Percentiles rank a stretch among this genome's conserved stretches.
Evolutionary conservation across 2,888 invertebrate species (phyloP).

Genomic region (Tenthredo amoena): DNA sequence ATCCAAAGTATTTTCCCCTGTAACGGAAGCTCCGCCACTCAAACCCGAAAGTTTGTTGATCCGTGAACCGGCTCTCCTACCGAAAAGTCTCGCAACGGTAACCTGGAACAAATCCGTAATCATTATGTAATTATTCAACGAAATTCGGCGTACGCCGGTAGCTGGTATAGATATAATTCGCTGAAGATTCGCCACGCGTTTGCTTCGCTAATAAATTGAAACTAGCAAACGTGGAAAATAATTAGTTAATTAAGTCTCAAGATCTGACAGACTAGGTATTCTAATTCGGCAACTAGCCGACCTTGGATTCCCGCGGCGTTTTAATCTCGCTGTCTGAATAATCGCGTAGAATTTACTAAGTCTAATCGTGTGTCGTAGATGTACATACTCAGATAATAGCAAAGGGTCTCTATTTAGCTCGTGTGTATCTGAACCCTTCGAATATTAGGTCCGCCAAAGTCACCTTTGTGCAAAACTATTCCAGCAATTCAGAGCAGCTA

Average conservation of each 20-base stretch:
- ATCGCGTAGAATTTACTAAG: not conserved
- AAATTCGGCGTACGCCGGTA: not conserved
- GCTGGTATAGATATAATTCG: not conserved
- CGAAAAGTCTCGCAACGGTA: slow-evolving; percentile 74
- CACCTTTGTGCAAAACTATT: not conserved
- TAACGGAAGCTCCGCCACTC: slow-evolving; percentile 62
- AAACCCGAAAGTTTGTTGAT: slow-evolving; percentile 76
- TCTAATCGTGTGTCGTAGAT: not conserved
- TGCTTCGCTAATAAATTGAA: not conserved
- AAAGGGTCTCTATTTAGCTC: not conserved
- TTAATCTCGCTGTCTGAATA: not conserved
- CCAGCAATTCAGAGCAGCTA: not conserved
- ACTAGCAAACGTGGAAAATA: not conserved
- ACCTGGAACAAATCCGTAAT: slow-evolving; percentile 67
- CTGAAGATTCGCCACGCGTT: not conserved
- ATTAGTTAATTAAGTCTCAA: not conserved
- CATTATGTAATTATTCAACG: not conserved
- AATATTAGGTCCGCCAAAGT: not conserved
- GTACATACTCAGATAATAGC: not conserved
- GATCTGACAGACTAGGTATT: not conserved
- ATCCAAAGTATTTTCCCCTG: slow-evolving; percentile 54
- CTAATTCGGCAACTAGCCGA: not conserved
- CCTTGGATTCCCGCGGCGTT: not conserved
- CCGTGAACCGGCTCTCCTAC: slow-evolving; percentile 75
- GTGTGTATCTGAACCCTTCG: not conserved